Evolutionary conservation across 2,113 vertebrate species (phyloP).

Genomic region (Microcebus lehilahytsara): DNA sequence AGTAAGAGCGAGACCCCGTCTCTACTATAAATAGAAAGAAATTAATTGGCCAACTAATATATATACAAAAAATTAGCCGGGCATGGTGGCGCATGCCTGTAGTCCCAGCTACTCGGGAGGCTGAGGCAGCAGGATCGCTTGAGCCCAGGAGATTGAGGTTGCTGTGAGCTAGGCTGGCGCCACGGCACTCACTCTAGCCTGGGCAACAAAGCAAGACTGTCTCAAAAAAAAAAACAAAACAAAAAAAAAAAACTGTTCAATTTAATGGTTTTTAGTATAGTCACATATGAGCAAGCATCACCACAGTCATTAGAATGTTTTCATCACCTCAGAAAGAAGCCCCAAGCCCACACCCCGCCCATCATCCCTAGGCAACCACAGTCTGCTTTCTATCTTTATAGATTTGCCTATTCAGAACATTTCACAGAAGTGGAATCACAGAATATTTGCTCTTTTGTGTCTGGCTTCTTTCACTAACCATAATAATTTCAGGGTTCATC

Average conservation of each 20-base stretch:
- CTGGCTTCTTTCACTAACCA: background rate
- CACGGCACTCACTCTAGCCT: no score
- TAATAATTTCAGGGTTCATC: background rate
- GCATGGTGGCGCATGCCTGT: no score
- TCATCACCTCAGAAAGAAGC: background rate
- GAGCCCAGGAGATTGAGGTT: no score
- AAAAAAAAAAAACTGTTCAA: background rate
- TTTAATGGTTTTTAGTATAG: background rate
- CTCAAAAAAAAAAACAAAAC: no score
- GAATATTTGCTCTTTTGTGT: background rate
- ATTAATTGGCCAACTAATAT: no score
- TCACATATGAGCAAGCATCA: background rate
- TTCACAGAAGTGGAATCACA: background rate
- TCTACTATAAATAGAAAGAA: no score
- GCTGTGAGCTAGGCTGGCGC: no score
- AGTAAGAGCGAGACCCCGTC: no score
- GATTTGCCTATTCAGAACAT: background rate
- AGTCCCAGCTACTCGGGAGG: no score
- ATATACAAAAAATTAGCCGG: no score
- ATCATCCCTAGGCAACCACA: background rate
- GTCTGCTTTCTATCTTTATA: background rate
- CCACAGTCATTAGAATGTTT: background rate
- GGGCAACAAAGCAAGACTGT: no score
- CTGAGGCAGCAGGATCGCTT: no score
- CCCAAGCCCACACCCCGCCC: background rate